phyloP scores from a whole-genome alignment of 2,113 vertebrate genomes.

The Actenoides hombroni region DNA sequence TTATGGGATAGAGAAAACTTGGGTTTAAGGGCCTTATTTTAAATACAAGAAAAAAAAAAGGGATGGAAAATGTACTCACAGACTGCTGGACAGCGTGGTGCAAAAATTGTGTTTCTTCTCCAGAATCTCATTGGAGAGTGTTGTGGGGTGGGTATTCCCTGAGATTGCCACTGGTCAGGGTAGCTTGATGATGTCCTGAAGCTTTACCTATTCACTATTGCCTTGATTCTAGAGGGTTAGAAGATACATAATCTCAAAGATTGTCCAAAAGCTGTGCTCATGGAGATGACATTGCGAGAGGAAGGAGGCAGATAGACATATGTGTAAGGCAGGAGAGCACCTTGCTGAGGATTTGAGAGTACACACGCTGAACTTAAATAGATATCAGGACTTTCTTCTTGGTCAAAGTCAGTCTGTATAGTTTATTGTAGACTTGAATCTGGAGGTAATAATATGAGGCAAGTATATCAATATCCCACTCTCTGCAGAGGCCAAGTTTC shows the following conservation, averaged over 20 bases:
- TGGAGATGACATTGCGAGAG: neutral
- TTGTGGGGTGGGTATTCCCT: neutral
- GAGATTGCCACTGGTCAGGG: neutral
- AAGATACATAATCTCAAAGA: neutral
- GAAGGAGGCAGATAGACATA: neutral
- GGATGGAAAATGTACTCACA: rapidly evolving
- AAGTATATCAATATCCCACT: neutral
- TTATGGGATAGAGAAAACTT: neutral
- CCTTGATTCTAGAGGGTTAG: neutral
- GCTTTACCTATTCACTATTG: neutral
- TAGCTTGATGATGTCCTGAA: neutral
- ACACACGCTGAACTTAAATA: neutral
- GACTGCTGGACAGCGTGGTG: neutral
- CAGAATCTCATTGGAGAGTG: neutral
- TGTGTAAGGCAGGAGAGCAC: neutral
- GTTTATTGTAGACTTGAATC: neutral
- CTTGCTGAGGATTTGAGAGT: neutral
- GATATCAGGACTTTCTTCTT: neutral
- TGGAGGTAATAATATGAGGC: neutral
- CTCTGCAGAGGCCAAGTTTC: neutral
- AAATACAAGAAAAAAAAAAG: neutral
- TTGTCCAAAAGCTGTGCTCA: neutral
- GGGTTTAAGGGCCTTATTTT: neutral
- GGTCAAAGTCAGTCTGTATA: neutral
- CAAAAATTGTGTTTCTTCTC: neutral